phyloP scores from a whole-genome alignment of 2,888 invertebrate species.

The Sarcophaga carnaria region DNA sequence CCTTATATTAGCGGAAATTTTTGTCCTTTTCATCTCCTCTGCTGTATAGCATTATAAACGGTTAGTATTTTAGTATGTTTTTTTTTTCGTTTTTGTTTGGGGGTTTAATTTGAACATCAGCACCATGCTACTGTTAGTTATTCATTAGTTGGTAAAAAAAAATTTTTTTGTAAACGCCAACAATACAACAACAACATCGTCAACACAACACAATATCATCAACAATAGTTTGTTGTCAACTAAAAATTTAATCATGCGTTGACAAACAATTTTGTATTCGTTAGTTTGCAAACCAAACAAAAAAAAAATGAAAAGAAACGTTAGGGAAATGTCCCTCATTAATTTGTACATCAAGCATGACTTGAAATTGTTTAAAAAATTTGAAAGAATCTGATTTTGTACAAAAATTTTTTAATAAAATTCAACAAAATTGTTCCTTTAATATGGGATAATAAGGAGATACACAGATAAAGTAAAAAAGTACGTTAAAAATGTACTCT shows the following conservation, averaged over 20 bases:
- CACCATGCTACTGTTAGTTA: slow-evolving; percentile 54
- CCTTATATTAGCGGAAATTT: neutral
- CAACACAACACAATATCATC: neutral
- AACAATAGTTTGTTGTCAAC: slow-evolving; percentile 6
- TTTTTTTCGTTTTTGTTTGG: slow-evolving; percentile 32
- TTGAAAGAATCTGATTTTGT: too few relatives aligned
- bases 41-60: slow-evolving; percentile 1
- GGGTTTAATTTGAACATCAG: slow-evolving; percentile 20
- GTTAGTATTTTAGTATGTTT: slow-evolving; percentile 29
- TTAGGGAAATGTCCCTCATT: too few relatives aligned
- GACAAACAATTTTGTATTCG: slow-evolving; percentile 21
- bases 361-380: too few relatives aligned
- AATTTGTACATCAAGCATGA: too few relatives aligned
- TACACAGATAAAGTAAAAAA: too few relatives aligned
- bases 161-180: slow-evolving; percentile 3
- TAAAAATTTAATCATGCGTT: slow-evolving; percentile 58
- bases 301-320: neutral
- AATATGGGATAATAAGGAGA: too few relatives aligned
- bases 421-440: too few relatives aligned
- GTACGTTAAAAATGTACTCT: too few relatives aligned
- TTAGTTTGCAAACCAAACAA: slow-evolving; percentile 19
- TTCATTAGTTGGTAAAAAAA: slow-evolving; percentile 47
- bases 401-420: too few relatives aligned
- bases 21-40: neutral
- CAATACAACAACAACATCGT: neutral